These are phyloP conservation scores for Moxostoma hubbsi DNA, from an alignment of 2,797 vertebrate genomes.

Conservation along the genomic window DNA sequence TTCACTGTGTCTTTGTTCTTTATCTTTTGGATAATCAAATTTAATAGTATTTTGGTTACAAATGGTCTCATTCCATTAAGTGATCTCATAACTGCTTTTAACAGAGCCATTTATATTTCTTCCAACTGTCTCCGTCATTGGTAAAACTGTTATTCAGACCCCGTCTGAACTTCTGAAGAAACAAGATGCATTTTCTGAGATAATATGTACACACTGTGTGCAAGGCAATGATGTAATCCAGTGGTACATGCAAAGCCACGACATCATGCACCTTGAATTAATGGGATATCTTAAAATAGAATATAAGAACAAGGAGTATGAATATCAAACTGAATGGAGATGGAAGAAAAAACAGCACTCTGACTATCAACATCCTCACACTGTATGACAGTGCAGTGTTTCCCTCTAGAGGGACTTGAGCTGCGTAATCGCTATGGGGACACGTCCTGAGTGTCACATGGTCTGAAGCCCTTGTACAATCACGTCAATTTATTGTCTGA, in stretches of 20 bases:
- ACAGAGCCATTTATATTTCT: neutral
- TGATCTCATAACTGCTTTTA: neutral
- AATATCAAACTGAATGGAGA: constrained; percentile 21
- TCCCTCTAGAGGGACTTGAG: too few relatives aligned
- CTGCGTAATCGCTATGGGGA: too few relatives aligned
- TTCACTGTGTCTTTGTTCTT: neutral
- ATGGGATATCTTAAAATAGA: neutral
- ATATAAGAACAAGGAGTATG: neutral
- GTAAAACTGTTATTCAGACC: constrained; percentile 37
- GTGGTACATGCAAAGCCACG: constrained; percentile 41
- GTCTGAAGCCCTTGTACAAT: too few relatives aligned
- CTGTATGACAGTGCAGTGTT: constrained; percentile 24
- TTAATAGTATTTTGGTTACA: neutral
- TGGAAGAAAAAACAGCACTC: constrained; percentile 12
- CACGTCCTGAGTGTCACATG: too few relatives aligned
- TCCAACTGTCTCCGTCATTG: neutral
- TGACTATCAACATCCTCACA: neutral
- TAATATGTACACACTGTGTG: constrained; percentile 38
- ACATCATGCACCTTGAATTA: constrained; percentile 10
- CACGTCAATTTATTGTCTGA: too few relatives aligned
- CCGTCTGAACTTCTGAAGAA: constrained; percentile 11
- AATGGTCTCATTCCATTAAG: neutral
- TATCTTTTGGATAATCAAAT: neutral
- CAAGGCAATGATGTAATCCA: neutral
- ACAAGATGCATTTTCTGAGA: neutral